Evolutionary conservation across 2,888 invertebrate species (phyloP).

Genomic region (Phyto melanocephala): DNA sequence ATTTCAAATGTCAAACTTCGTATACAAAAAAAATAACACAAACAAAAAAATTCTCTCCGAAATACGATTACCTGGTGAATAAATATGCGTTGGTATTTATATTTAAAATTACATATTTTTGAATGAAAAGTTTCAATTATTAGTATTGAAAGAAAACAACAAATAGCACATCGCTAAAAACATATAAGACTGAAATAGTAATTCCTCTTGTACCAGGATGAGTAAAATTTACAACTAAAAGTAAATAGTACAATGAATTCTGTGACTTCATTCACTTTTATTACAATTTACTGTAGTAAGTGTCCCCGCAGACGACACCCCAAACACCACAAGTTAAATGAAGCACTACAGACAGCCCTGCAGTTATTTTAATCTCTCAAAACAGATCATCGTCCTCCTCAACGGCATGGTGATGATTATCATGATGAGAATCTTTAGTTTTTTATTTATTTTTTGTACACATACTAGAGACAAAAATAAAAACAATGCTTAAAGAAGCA

Average conservation of each 20-base stretch:
- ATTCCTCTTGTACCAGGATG: not conserved
- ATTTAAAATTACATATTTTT: too few relatives aligned
- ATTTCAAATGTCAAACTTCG: too few relatives aligned
- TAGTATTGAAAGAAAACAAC: not conserved
- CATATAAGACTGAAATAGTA: not conserved
- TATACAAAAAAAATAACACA: too few relatives aligned
- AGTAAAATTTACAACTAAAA: slow-evolving; percentile 17
- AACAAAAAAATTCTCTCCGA: too few relatives aligned
- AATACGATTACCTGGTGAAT: too few relatives aligned
- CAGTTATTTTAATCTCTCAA: slow-evolving; percentile 51
- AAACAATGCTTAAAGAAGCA: slow-evolving; percentile 15
- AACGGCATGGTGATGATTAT: slow-evolving; percentile 39
- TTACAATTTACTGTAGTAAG: slow-evolving; percentile 26
- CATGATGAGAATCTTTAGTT: slow-evolving; percentile 46
- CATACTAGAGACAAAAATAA: slow-evolving; percentile 10
- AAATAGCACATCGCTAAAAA: not conserved
- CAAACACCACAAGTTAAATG: slow-evolving; percentile 55
- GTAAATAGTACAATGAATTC: slow-evolving; percentile 19
- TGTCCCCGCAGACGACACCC: slow-evolving; percentile 58
- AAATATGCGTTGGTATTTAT: too few relatives aligned
- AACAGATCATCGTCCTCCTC: slow-evolving; percentile 55
- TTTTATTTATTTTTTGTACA: not conserved
- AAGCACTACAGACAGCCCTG: slow-evolving; percentile 56
- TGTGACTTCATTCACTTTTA: slow-evolving; percentile 37
- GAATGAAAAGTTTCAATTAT: too few relatives aligned